These are phyloP conservation scores for Cerceris ruficornis DNA, from an alignment of 2,888 invertebrate genomes.

Conservation along the genomic window DNA sequence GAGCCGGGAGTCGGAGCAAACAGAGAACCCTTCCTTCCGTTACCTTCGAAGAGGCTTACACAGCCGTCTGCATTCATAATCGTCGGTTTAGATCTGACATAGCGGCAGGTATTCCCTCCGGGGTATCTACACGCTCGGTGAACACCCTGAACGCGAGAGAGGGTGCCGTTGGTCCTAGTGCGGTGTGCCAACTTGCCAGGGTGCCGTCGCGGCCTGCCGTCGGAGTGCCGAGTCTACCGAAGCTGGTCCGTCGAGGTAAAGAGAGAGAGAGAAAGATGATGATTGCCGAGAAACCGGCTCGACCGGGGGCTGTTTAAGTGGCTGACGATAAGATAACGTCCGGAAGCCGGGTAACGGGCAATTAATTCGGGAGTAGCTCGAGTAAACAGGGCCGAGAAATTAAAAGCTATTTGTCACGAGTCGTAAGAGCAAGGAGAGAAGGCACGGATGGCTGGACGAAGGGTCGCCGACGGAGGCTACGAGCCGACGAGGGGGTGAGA, in stretches of 20 bases:
- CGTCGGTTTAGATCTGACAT: slow-evolving; percentile 76
- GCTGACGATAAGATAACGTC: slow-evolving; percentile 81
- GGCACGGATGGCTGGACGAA: slow-evolving; percentile 15
- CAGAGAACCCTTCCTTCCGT: slow-evolving; percentile 53
- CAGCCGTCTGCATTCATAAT: slow-evolving; percentile 78
- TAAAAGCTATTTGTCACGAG: slow-evolving; percentile 81
- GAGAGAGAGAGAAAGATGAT: slow-evolving; percentile 21
- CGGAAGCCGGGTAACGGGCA: slow-evolving; percentile 73
- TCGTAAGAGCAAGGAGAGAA: slow-evolving; percentile 44
- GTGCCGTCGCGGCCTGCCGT: too few species aligned
- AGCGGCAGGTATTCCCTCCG: slow-evolving; percentile 39
- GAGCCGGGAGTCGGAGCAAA: slow-evolving; percentile 64
- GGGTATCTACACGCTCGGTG: slow-evolving; percentile 6
- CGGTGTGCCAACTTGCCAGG: too few species aligned
- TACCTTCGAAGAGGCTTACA: slow-evolving; percentile 73
- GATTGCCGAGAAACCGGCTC: slow-evolving; percentile 14
- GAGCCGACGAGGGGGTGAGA: slow-evolving; percentile 28
- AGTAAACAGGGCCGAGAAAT: slow-evolving; percentile 81
- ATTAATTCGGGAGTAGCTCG: slow-evolving; percentile 79
- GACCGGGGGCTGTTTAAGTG: slow-evolving; percentile 75
- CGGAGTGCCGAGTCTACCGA: neutral
- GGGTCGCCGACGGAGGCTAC: too few species aligned
- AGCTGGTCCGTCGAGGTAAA: neutral
- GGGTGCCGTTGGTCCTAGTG: neutral
- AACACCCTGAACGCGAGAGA: slow-evolving; percentile 5